phyloP scores from a whole-genome alignment of 2,888 invertebrate species.

The Torymus aiolomorphi region DNA sequence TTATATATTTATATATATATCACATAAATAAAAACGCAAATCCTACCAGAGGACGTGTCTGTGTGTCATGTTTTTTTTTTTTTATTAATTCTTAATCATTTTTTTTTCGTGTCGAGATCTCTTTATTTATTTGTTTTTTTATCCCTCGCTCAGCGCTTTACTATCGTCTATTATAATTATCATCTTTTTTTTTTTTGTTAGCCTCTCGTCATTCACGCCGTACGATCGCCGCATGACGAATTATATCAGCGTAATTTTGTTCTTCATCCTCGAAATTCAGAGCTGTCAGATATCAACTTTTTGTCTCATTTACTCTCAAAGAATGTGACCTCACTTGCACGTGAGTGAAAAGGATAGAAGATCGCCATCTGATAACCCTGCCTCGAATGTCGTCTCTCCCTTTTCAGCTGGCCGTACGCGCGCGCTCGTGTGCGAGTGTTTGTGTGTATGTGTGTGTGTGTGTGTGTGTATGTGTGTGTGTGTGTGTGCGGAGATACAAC shows the following conservation, averaged over 20 bases:
- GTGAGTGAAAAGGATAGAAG: too few relatives aligned
- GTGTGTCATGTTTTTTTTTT: slow-evolving; percentile 10
- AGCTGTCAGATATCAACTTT: too few relatives aligned
- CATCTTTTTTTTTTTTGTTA: slow-evolving; percentile 6
- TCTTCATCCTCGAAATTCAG: neutral
- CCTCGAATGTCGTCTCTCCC: slow-evolving; percentile 5
- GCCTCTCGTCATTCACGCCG: neutral
- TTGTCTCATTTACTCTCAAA: too few relatives aligned
- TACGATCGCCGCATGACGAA: slow-evolving; percentile 28
- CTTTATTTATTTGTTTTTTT: neutral
- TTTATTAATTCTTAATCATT: neutral
- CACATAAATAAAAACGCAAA: slow-evolving; percentile 59
- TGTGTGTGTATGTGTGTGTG: too few relatives aligned
- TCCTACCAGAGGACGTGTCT: slow-evolving; percentile 70
- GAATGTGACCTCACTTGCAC: too few relatives aligned
- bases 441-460: too few relatives aligned
- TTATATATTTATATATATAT: neutral
- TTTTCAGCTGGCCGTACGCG: neutral
- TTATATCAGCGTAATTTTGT: slow-evolving; percentile 6
- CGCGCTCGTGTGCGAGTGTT: neutral
- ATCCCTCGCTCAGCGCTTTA: neutral
- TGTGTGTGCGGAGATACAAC: too few relatives aligned
- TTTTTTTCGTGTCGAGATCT: slow-evolving; percentile 25
- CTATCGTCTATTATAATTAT: neutral
- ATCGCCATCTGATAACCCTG: too few relatives aligned